A percentile compares a stretch with the other conserved stretches of the same genome.
These are phyloP conservation scores for honey bee (Apis mellifera) DNA, from an alignment of 1,140 invertebrate genomes.

Conservation along the genomic window Amel_HAv3.1 CM009935.2:8728001-8728500, in stretches of 20 bases:
- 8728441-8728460: background rate
- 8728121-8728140: constrained; percentile 67
- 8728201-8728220: background rate
- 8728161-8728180: background rate
- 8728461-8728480: background rate
- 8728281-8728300: too few species aligned
- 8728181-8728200: background rate
- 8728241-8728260: background rate
- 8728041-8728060: background rate
- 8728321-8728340: too few species aligned
- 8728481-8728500: background rate
- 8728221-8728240: too few species aligned
- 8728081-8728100: constrained; percentile 47
- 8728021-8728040: background rate
- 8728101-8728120: constrained; percentile 52
- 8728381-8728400: background rate
- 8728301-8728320: too few species aligned
- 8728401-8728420: background rate
- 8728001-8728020: background rate
- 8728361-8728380: too few species aligned
- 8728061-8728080: background rate
- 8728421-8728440: background rate
- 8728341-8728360: too few species aligned
- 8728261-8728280: too few species aligned
- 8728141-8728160: constrained; percentile 54